Base-by-base conservation (phyloP, 2,888 invertebrate genomes). In the Drosophila monieri region DNA sequence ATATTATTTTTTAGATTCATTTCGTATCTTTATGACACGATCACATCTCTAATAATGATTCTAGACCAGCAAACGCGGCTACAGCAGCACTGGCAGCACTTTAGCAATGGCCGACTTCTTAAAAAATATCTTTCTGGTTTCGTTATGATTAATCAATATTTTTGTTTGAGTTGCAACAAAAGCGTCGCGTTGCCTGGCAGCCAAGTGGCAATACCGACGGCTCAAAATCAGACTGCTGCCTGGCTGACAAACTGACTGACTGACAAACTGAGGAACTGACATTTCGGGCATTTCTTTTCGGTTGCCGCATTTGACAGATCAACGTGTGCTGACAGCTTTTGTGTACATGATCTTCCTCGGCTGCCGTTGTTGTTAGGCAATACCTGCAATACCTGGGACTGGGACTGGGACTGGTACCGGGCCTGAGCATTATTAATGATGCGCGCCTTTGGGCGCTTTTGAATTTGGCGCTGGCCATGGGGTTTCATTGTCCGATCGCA, bases 321-420 rank as follows among this genome's bases (percentile, higher is more conserved):
- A 85, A 76, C 85, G 79, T 71, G 79, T 77, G 88, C 85, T 88
- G 88, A 87, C 88, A 88, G 88, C 87, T 86, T 83, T 77, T 69
- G 71, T 76, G 67, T 72, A 35, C 61, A 55, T 59, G 49, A 48
- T 48, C 53, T 59, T 35, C 32, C 54, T 59, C 61, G 69, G 49
- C 55, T 78, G 51, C 25, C 59, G 41, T 55, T 60, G 55, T 54
- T 74, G 52, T 21, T 21, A 43, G 18, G 43, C 18, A 43, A 43
- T 43, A 35, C 35, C 35, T 35, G 35, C 14, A 14, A n/a, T n/a
- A 35, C 35, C 35, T n/a, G 12, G 32, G 3, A 32, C 30, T 8
- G 30, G 30, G 32, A 4, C 9, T 21, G 25, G 25, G 6, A 4
- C 12, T 4, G 32, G n/a, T n/a, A 35, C 35, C n/a, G 35, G 35